These are phyloP conservation scores for Ophion ventricosus DNA, from an alignment of 2,888 invertebrate genomes.

Conservation along the genomic window DNA sequence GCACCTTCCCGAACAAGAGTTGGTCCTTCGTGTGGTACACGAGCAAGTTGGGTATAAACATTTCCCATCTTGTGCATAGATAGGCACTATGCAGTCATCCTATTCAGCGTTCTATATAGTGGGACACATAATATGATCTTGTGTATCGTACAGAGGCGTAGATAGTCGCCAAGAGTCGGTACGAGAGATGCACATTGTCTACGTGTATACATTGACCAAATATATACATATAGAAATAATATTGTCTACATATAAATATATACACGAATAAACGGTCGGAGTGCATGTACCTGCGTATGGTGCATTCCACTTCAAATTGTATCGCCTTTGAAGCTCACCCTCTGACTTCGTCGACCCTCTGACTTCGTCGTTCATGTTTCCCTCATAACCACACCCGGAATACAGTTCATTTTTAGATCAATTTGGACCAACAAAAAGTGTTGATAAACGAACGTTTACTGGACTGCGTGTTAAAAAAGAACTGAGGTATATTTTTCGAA, in stretches of 20 bases:
- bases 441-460: no score
- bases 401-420: no score
- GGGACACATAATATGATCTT: constrained; percentile 35
- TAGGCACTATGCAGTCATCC: constrained; percentile 39
- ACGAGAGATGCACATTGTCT: constrained; percentile 11
- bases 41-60: constrained; percentile 44
- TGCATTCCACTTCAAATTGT: constrained; percentile 5
- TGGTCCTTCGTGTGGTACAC: constrained; percentile 47
- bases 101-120: not conserved
- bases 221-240: not conserved
- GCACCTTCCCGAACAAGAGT: constrained; percentile 50
- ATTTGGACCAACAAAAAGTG: no score
- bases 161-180: constrained; percentile 47
- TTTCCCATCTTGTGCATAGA: constrained; percentile 48
- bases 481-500: no score
- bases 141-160: constrained; percentile 46
- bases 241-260: not conserved
- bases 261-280: not conserved
- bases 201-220: not conserved
- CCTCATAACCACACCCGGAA: no score
- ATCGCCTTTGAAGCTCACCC: not conserved
- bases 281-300: not conserved
- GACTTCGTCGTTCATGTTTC: no score
- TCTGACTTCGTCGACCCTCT: not conserved
- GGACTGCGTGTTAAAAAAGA: no score